These are phyloP conservation scores for Drosophila orena DNA, from an alignment of 1,140 invertebrate species.

Conservation along the genomic window DNA sequence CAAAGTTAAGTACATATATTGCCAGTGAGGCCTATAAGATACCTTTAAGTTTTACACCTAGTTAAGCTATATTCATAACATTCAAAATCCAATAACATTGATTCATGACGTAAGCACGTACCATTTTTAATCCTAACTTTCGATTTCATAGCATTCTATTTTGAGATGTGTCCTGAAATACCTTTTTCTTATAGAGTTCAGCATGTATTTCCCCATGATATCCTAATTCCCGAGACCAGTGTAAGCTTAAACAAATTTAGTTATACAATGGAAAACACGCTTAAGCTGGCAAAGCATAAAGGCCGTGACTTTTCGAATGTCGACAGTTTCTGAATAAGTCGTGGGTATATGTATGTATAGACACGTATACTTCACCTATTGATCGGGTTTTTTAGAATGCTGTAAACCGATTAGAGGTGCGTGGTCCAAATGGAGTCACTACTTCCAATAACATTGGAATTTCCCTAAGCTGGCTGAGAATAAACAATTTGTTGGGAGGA, in stretches of 20 bases:
- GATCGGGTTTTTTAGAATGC: slow-evolving; percentile 31
- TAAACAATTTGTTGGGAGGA: slow-evolving; percentile 71
- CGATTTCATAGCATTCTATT: no score
- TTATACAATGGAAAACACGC: slow-evolving; percentile 46
- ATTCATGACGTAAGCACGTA: no score
- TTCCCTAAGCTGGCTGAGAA: slow-evolving; percentile 34
- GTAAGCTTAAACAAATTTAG: slow-evolving; percentile 34
- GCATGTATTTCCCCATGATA: background rate
- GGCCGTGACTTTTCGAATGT: slow-evolving; percentile 35
- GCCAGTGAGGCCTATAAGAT: no score
- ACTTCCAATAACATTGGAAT: slow-evolving; percentile 34
- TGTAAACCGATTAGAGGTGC: slow-evolving; percentile 50
- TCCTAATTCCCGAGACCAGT: slow-evolving; percentile 1
- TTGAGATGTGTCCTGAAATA: no score
- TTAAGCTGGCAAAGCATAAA: slow-evolving; percentile 34
- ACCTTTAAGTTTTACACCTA: no score
- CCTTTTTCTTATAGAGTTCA: no score
- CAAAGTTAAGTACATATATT: background rate
- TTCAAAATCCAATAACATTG: no score
- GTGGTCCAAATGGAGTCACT: slow-evolving; percentile 19
- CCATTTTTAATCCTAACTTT: no score
- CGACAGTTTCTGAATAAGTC: slow-evolving; percentile 32
- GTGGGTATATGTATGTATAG: slow-evolving; percentile 24
- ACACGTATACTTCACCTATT: background rate
- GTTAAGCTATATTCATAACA: no score